phyloP scores from a whole-genome alignment of 2,797 vertebrate species.

The Phoebastria nigripes region DNA sequence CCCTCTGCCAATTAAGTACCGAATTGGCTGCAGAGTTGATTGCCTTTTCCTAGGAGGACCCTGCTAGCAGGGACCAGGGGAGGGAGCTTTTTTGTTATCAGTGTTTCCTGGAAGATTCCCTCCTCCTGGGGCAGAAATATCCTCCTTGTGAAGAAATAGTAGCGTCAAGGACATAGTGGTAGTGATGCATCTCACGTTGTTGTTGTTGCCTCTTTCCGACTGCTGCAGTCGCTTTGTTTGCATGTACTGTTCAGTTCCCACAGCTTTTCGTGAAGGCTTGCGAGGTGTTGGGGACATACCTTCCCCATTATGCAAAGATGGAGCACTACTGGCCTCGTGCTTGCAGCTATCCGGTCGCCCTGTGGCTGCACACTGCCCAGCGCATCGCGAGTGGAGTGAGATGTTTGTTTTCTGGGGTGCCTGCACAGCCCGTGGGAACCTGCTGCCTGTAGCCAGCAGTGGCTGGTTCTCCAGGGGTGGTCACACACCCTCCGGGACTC shows the following conservation, averaged over 20 bases:
- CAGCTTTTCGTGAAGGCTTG: not conserved
- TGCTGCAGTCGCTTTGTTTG: not conserved
- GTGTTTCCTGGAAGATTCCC: not conserved
- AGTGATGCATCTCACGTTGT: not conserved
- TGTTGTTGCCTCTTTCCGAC: not conserved
- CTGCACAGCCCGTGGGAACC: not conserved
- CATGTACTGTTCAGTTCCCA: fast-evolving
- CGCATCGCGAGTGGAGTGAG: fast-evolving
- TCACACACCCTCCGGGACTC: too few species aligned
- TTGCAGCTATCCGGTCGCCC: not conserved
- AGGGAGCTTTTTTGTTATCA: not conserved
- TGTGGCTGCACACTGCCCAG: not conserved
- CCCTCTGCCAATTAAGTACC: not conserved
- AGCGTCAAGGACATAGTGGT: not conserved
- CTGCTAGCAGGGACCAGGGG: not conserved
- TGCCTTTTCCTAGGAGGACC: not conserved
- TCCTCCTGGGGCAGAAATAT: not conserved
- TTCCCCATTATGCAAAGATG: fast-evolving
- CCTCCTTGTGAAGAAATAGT: not conserved
- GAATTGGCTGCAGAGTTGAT: not conserved
- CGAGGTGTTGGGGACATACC: fast-evolving
- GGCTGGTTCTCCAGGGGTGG: not conserved
- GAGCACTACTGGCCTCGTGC: not conserved
- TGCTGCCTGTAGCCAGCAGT: not conserved
- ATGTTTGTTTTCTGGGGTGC: not conserved